These are phyloP conservation scores for Pocillopora verrucosa DNA, from an alignment of 64 coral and sea anemone species.

Conservation along the genomic window DNA sequence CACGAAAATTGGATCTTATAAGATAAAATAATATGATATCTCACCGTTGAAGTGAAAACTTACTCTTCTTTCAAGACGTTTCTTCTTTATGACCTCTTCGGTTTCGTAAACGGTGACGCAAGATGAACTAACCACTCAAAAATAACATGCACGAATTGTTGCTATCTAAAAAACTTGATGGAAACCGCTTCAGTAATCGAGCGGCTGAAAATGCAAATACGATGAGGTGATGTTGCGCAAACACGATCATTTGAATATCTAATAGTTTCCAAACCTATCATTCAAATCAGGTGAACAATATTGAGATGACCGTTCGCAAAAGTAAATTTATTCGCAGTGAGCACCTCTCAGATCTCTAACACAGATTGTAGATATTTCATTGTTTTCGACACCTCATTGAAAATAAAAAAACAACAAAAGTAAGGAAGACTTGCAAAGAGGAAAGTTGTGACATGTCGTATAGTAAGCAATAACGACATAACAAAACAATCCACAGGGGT, in stretches of 20 bases:
- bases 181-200: not conserved
- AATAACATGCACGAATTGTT: not conserved
- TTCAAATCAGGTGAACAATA: not conserved
- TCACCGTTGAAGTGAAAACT: not conserved
- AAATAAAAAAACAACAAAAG: not conserved
- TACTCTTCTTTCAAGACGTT: not conserved
- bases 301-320: not conserved
- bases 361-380: not conserved
- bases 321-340: not conserved
- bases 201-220: constrained; percentile 8
- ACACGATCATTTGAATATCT: not conserved
- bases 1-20: not conserved
- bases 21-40: not conserved
- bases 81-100: not conserved
- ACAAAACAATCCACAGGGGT: not conserved
- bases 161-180: not conserved
- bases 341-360: not conserved
- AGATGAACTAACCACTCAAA: not conserved
- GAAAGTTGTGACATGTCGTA: not conserved
- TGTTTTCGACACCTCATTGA: not conserved
- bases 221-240: no score
- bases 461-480: not conserved
- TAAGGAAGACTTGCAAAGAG: not conserved
- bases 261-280: constrained; percentile 1
- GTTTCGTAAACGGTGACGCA: not conserved